Percentiles rank a stretch among this genome's conserved stretches.
These are phyloP conservation scores for Melanaphis sacchari DNA, from an alignment of 1,140 invertebrate genomes.

Conservation along the genomic window DNA sequence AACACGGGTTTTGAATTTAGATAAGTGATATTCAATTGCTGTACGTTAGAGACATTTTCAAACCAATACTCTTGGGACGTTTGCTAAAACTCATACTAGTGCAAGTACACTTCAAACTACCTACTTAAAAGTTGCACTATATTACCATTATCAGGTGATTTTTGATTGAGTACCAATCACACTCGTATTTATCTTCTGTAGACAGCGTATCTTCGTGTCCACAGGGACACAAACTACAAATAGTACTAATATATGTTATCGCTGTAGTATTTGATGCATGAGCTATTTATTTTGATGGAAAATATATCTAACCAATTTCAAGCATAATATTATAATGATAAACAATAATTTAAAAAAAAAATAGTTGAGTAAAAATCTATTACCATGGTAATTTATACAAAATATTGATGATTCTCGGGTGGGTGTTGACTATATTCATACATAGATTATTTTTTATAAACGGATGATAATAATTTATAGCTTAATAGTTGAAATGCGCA, in stretches of 20 bases:
- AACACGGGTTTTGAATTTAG: not conserved
- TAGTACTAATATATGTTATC: not conserved
- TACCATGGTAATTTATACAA: no score
- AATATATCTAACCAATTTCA: not conserved
- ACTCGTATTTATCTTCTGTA: not conserved
- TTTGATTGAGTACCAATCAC: not conserved
- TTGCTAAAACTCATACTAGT: not conserved
- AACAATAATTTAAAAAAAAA: not conserved
- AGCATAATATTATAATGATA: not conserved
- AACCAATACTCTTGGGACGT: not conserved
- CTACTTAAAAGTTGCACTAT: not conserved
- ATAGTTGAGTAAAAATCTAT: not conserved
- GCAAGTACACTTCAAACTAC: not conserved
- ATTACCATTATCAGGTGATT: not conserved
- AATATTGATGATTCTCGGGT: no score
- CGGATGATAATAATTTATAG: not conserved
- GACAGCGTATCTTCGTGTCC: not conserved
- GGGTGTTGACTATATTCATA: not conserved
- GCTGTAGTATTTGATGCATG: not conserved
- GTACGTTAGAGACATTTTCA: not conserved
- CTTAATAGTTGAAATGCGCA: not conserved
- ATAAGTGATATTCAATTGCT: not conserved
- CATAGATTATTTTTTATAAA: not conserved
- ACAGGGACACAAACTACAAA: not conserved
- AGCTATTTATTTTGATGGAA: not conserved